phyloP scores from a whole-genome alignment of 64 coral and sea anemone genomes.

The Pocillopora damicornis region DNA sequence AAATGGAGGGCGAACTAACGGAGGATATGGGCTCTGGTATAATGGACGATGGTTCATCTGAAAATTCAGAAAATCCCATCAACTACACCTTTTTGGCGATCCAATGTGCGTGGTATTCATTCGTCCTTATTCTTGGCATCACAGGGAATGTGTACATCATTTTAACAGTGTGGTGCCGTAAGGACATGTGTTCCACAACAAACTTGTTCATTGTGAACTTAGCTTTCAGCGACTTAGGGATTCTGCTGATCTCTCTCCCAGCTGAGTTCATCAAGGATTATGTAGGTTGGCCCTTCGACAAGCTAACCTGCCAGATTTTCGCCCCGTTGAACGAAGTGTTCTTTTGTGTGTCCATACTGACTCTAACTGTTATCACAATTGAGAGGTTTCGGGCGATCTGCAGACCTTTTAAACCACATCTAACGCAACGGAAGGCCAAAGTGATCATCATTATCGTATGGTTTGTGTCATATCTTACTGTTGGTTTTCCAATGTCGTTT shows the following conservation, averaged over 20 bases:
- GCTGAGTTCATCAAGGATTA: slow-evolving; percentile 66
- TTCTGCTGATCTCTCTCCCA: slow-evolving; percentile 83
- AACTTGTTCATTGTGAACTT: slow-evolving; percentile 94
- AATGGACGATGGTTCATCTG: background rate
- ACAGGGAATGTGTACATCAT: slow-evolving; percentile 86
- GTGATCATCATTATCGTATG: slow-evolving; percentile 71
- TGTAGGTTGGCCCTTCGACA: slow-evolving; percentile 80
- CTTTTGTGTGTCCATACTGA: slow-evolving; percentile 84
- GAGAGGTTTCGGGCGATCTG: slow-evolving; percentile 77
- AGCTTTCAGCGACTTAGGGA: slow-evolving; percentile 85
- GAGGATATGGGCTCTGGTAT: background rate
- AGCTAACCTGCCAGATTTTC: slow-evolving; percentile 68
- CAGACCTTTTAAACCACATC: slow-evolving; percentile 71
- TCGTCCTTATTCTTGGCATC: slow-evolving; percentile 76
- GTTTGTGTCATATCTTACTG: slow-evolving; percentile 69
- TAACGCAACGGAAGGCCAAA: slow-evolving; percentile 55
- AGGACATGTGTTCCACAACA: slow-evolving; percentile 71
- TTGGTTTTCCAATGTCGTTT: slow-evolving; percentile 84
- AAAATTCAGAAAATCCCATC: background rate
- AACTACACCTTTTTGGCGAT: slow-evolving; percentile 20
- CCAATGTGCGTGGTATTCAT: slow-evolving; percentile 80
- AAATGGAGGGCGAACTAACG: background rate
- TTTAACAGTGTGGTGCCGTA: slow-evolving; percentile 51
- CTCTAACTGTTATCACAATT: slow-evolving; percentile 78
- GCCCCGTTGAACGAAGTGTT: slow-evolving; percentile 82